Conservation (phyloP, 2,113 vertebrate species). For the Perca schrenkii region DNA sequence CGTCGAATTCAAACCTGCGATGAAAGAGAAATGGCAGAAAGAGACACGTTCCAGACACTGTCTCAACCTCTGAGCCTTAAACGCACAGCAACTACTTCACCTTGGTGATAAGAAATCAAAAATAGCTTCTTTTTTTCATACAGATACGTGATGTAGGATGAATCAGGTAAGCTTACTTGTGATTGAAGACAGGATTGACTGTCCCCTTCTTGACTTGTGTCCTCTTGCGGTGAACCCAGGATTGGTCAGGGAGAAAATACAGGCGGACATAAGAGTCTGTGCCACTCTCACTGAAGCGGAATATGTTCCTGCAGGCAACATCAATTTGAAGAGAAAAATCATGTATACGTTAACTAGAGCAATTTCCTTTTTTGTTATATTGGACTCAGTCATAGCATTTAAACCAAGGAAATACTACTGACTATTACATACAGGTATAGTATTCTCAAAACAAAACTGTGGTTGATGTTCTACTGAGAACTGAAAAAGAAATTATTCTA, state of each 20-base stretch:
- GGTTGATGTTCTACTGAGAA: background rate
- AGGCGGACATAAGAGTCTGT: conserved; percentile 93
- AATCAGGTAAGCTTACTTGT: conserved; percentile 85
- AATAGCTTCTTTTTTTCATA: background rate
- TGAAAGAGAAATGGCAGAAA: background rate
- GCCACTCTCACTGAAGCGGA: conserved; percentile 86
- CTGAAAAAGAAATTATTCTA: background rate
- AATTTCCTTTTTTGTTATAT: background rate
- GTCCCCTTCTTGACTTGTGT: conserved; percentile 91
- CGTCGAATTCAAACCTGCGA: conserved; percentile 92
- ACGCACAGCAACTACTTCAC: background rate
- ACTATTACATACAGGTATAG: too few species aligned
- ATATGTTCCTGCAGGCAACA: conserved; percentile 85
- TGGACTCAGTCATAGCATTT: background rate
- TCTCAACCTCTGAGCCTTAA: background rate
- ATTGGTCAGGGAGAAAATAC: conserved; percentile 93
- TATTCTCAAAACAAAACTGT: background rate
- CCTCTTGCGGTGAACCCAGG: conserved; percentile 90
- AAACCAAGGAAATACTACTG: background rate
- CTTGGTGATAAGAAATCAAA: background rate
- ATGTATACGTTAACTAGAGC: background rate
- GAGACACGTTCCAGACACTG: background rate
- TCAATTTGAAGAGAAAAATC: background rate
- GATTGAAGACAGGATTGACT: conserved; percentile 89
- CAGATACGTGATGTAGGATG: background rate